Base-by-base conservation (phyloP, 1,140 invertebrate species). In the Globodera ellingtonae region DNA sequence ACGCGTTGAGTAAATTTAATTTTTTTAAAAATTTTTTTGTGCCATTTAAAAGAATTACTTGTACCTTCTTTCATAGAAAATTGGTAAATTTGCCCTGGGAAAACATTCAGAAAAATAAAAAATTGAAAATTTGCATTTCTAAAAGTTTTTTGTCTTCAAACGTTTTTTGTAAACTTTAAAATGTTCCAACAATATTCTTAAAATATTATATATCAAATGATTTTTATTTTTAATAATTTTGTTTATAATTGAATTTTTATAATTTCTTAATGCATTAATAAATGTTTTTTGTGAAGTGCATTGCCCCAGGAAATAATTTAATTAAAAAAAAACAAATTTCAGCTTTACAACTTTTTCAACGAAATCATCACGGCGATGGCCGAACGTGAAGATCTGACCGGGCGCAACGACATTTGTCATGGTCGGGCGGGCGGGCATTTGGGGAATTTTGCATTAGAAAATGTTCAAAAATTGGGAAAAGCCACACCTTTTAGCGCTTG, bases 311-410 rank as follows among this genome's bases (percentile, higher is more conserved):
- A 35, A 35, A 69, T 47, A 72, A 44, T 24, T 24, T 24, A 24
- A 24, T 24, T 24, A 0, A 72, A 82, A 78, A 24, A 21, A 44
- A 52, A 62, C 15, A 44, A 80, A 48, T 83, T 71, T 70, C 91
- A 95, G 94, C 90, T 96, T 44, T 95, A 95, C 90, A 95, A 95
- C 89, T 95, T 95, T 90, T 96, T 95, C 92, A 95, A 94, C 90
- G 94, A 94, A 74, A 92, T 96, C 74, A 83, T 91, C 72, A 79
- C 80, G 10, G 87, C 87, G 4, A 89, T 89, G 86, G 79, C 79
- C 6, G 79, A 82, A 15, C 72, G 85, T n/a, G 83, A 89, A n/a
- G 79, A 85, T 69, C 47, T 52, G 62, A 71, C n/a, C 44, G 72
- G 79, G 79, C 72, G 59, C 73, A 79, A 70, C 10, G 59, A 83